Evolutionary conservation across 2,888 invertebrate species (phyloP).

Genomic region (Microchrysa polita): DNA sequence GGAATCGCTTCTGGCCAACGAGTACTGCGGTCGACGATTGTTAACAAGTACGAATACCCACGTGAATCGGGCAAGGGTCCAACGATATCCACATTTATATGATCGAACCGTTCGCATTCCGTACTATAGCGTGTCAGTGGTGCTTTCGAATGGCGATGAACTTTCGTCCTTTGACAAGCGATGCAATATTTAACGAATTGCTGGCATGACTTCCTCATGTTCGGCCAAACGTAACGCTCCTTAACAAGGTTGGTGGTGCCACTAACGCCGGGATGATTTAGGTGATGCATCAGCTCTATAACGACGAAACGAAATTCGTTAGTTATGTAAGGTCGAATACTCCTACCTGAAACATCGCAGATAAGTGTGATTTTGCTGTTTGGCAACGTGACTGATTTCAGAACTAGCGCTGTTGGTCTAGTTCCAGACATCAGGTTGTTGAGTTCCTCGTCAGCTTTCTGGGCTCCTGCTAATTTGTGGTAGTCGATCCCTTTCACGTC

Average conservation of each 20-base stretch:
- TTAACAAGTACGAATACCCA: constrained; percentile 48
- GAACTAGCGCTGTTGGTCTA: neutral
- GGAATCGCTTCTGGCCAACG: constrained; percentile 36
- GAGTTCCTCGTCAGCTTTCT: neutral
- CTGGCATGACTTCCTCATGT: constrained; percentile 32
- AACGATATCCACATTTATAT: constrained; percentile 63
- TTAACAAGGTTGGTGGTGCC: constrained; percentile 19
- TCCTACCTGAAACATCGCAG: constrained; percentile 35
- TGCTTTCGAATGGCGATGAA: neutral
- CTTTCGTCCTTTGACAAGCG: constrained; percentile 22
- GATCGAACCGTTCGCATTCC: constrained; percentile 51
- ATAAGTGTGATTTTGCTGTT: neutral
- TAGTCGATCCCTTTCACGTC: neutral
- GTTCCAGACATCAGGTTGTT: neutral
- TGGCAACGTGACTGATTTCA: constrained; percentile 1
- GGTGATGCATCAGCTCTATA: constrained; percentile 1
- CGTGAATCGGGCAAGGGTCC: constrained; percentile 59
- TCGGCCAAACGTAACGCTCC: neutral
- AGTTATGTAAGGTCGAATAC: constrained; percentile 36
- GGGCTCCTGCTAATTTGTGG: neutral
- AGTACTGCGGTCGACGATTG: constrained; percentile 32
- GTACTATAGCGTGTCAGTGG: neutral
- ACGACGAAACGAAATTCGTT: constrained; percentile 14
- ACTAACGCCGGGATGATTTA: constrained; percentile 23
- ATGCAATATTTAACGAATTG: neutral